Evolutionary conservation across 2,113 vertebrate genomes (phyloP), one percentile per base, ranked within the genome.

Genomic region (Esox niger): DNA sequence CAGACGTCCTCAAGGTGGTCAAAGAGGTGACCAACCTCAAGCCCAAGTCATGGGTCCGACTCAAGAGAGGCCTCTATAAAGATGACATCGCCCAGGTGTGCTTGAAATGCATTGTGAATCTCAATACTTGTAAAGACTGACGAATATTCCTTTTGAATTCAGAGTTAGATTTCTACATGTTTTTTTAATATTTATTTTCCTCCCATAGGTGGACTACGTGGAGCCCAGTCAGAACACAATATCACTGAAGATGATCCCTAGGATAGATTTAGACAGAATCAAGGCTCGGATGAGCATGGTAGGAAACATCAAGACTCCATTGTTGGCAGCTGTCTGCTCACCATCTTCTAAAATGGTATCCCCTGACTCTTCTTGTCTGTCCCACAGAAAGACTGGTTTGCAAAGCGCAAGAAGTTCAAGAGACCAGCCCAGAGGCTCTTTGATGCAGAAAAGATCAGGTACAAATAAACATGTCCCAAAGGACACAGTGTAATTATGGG

Each of bases 1-100:
- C 96, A 0, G 96, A 98, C 0, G 96, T 98, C 2, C 93, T 98
- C 25, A 98, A 98, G 85, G 95, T 98, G 62, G 96, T 98, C 27
- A 98, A 98, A 71, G 96, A 98, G 82, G 95, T 98, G 54, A 98
- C 96, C 69, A 98, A 98, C 83, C 93, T 98, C 62, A 98, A 98
- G 33, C 95, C 96, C 13, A 98, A 98, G 66, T 94, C 96, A 38
- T 98, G 96, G 96, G 96, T 98, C 52, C 89, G 95, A 0, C 95
- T 98, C 64, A 98, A 98, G 79, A 91, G 96, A 58, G 96, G 96
- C 49, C 93, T 98, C 72, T 98, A 98, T 87, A 98, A 98, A 78
- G 95, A 97, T 0, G 95, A 98, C 87, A 98, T 98, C 0, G 96
- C 96, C 15, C 96, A 98, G 95, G 96, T 96, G 54, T 21, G 72